Evolutionary conservation across 2,113 vertebrate species (phyloP).

Genomic region (Brienomyrus longianalis): DNA sequence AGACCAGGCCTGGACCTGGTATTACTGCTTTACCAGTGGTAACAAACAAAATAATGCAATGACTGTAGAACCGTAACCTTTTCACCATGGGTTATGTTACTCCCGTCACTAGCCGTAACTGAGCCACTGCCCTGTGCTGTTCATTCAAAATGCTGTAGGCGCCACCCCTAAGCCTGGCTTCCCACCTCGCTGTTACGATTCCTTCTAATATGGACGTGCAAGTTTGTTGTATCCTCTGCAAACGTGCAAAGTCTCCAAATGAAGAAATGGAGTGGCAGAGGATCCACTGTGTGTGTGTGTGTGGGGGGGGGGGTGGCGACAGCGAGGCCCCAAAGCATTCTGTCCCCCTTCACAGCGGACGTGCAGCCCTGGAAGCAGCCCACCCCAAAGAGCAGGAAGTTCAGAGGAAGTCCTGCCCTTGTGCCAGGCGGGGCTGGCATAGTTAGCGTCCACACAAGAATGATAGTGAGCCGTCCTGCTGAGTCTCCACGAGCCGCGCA

Average conservation of each 20-base stretch:
- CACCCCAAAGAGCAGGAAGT: not conserved
- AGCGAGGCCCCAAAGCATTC: no score
- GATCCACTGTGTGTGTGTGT: not conserved
- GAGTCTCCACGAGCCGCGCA: not conserved
- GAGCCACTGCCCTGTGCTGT: not conserved
- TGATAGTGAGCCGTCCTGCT: not conserved
- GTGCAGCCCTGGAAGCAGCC: not conserved
- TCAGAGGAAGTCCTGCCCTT: constrained; percentile 9
- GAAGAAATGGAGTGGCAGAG: not conserved
- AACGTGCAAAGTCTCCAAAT: not conserved
- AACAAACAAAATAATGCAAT: not conserved
- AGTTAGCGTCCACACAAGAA: constrained; percentile 19
- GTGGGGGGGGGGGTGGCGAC: not conserved
- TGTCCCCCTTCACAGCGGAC: not conserved
- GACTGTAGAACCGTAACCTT: not conserved
- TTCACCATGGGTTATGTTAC: not conserved
- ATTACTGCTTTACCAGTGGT: not conserved
- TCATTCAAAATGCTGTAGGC: not conserved
- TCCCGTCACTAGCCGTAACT: not conserved
- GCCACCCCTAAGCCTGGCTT: not conserved
- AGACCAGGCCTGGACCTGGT: not conserved
- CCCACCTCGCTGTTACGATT: not conserved
- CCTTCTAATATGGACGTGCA: not conserved
- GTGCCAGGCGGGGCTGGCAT: not conserved
- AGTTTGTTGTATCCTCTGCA: not conserved